A percentile compares a stretch with the other conserved stretches of the same genome.
Conservation (phyloP, 2,797 vertebrate genomes). For the Schizopygopsis malacanthus region DNA sequence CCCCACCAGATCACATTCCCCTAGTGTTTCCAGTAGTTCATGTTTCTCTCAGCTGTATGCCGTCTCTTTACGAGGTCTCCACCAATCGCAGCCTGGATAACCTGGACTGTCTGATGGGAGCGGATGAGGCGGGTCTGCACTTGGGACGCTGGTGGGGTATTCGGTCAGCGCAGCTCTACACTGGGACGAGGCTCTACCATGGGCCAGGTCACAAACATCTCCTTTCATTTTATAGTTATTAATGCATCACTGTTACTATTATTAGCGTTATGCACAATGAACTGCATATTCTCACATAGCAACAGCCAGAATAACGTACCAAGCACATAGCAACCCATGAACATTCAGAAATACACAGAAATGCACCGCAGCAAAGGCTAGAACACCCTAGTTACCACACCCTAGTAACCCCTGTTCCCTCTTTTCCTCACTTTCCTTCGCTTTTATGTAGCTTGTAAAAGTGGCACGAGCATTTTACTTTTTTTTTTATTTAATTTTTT, state of each 20-base stretch:
- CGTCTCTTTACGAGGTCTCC: constrained; percentile 79
- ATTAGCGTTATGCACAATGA: not conserved
- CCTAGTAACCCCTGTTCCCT: no score
- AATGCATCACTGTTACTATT: constrained; percentile 16
- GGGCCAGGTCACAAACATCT: constrained; percentile 82
- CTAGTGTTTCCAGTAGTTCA: no score
- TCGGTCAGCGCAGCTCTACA: constrained; percentile 84
- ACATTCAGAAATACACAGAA: not conserved
- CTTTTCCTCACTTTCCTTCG: no score
- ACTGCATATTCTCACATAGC: not conserved
- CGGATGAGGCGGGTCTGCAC: constrained; percentile 79
- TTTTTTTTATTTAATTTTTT: no score
- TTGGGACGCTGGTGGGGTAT: constrained; percentile 87
- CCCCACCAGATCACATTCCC: no score
- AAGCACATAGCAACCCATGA: not conserved
- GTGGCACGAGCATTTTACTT: no score
- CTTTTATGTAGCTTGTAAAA: no score
- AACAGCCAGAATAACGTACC: not conserved
- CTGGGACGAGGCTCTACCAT: constrained; percentile 74
- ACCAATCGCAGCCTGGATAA: constrained; percentile 93
- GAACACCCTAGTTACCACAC: not conserved
- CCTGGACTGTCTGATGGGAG: constrained; percentile 91
- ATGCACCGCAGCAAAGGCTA: not conserved
- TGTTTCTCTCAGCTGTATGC: constrained; percentile 74
- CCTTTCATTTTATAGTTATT: not conserved